phyloP scores from a whole-genome alignment of 2,797 vertebrate genomes.

The Intellagama lesueurii region DNA sequence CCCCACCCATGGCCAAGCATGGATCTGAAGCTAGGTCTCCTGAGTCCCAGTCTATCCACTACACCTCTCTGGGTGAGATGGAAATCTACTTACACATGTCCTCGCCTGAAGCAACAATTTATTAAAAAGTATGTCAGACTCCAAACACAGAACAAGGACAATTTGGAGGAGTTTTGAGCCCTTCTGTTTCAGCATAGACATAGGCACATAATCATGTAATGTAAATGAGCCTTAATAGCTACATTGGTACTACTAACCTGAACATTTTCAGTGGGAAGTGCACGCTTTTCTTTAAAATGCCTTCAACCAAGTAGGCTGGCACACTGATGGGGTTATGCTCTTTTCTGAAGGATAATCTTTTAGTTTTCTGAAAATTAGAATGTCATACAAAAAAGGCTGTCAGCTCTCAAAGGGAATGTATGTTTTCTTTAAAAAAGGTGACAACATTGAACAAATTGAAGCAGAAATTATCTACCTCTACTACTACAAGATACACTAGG shows the following conservation, averaged over 20 bases:
- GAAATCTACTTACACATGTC: neutral
- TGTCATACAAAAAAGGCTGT: neutral
- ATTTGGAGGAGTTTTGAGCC: neutral
- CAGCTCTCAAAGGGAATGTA: conserved; percentile 28
- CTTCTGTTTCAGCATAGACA: neutral
- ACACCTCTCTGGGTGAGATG: too few species aligned
- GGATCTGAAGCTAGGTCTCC: too few species aligned
- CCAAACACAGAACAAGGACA: neutral
- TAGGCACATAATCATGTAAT: neutral
- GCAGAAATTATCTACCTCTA: conserved; percentile 40
- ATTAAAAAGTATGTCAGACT: neutral
- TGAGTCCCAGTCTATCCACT: too few species aligned
- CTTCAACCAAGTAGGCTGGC: conserved; percentile 52
- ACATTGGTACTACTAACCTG: conserved; percentile 25
- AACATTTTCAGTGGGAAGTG: neutral
- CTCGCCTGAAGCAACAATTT: neutral
- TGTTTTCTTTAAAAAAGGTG: neutral
- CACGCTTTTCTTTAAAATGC: conserved; percentile 53
- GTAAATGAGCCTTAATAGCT: neutral
- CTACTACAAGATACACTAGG: conserved; percentile 34
- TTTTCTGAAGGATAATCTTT: conserved; percentile 36
- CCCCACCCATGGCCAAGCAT: too few species aligned
- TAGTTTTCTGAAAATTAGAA: conserved; percentile 56
- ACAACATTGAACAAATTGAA: conserved; percentile 45
- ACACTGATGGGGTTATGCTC: conserved; percentile 43